Percentiles rank a stretch among this genome's conserved stretches.
These are phyloP conservation scores for Perithous albicinctus DNA, from an alignment of 2,888 invertebrate species.

Conservation along the genomic window DNA sequence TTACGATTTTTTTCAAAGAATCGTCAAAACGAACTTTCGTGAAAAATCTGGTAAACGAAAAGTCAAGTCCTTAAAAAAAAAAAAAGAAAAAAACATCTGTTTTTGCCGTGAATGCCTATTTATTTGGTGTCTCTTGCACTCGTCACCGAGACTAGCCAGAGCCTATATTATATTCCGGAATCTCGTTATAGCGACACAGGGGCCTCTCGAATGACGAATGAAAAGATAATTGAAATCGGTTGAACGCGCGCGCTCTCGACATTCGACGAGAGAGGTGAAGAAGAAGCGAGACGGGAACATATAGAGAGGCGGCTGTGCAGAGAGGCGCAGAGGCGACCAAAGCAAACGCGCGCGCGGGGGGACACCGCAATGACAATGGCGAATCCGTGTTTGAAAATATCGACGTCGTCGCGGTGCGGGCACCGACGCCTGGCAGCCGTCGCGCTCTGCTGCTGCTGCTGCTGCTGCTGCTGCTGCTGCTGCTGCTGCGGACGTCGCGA, in stretches of 20 bases:
- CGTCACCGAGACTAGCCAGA: not conserved
- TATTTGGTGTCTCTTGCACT: not conserved
- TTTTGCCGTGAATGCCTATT: not conserved
- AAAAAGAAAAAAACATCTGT: not conserved
- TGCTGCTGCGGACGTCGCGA: conserved; percentile 64
- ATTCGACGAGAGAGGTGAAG: conserved; percentile 26
- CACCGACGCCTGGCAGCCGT: conserved; percentile 52
- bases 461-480: not conserved
- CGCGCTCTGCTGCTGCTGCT: not conserved
- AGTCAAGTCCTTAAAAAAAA: not conserved
- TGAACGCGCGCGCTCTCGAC: conserved; percentile 52
- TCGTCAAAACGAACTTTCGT: not conserved
- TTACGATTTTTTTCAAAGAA: not conserved
- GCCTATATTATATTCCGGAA: conserved; percentile 14
- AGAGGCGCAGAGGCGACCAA: not conserved
- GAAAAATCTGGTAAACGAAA: not conserved
- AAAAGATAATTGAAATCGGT: conserved; percentile 66
- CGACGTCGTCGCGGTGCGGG: conserved; percentile 66
- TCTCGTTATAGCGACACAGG: conserved; percentile 38
- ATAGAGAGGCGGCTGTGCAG: not conserved
- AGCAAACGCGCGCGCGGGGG: conserved; percentile 23
- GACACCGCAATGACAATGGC: conserved; percentile 70
- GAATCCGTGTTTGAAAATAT: conserved; percentile 70
- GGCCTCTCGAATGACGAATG: conserved; percentile 55
- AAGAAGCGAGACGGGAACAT: conserved; percentile 3